These are phyloP conservation scores for Watersipora subatra DNA, from an alignment of 1,140 invertebrate genomes.

Conservation along the genomic window DNA sequence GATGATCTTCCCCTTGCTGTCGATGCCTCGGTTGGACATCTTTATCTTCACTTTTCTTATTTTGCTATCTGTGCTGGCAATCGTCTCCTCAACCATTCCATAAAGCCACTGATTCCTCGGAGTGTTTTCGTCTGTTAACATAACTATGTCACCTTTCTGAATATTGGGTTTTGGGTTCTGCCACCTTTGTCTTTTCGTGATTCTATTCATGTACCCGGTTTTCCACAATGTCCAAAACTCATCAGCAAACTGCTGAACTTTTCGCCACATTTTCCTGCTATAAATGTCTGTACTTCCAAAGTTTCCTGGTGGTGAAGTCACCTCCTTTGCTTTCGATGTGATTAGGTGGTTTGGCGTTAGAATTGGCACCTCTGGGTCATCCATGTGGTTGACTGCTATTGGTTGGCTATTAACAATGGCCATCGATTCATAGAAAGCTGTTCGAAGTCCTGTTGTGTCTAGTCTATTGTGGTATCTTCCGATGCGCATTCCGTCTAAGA, in stretches of 20 bases:
- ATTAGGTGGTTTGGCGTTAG: constrained; percentile 1
- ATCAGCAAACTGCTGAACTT: not conserved
- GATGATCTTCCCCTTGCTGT: no score
- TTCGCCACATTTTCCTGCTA: not conserved
- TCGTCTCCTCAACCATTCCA: not conserved
- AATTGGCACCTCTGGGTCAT: not conserved
- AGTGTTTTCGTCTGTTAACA: not conserved
- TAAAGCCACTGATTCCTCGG: not conserved
- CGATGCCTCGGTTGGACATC: no score
- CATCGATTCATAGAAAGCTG: not conserved
- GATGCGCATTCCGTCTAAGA: not conserved
- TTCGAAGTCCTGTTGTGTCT: not conserved
- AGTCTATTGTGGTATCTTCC: not conserved
- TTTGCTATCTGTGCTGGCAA: not conserved
- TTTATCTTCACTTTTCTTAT: not conserved
- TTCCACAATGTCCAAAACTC: not conserved
- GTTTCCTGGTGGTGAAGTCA: not conserved
- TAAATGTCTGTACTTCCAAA: not conserved
- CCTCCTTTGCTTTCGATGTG: not conserved
- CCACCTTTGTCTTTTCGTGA: not conserved
- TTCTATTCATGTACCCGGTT: not conserved
- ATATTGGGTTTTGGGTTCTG: not conserved
- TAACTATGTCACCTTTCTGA: not conserved
- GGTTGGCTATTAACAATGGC: constrained; percentile 1
- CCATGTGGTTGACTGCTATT: not conserved